phyloP scores from a whole-genome alignment of 23 tunicate genomes.

The Styela clava region DNA sequence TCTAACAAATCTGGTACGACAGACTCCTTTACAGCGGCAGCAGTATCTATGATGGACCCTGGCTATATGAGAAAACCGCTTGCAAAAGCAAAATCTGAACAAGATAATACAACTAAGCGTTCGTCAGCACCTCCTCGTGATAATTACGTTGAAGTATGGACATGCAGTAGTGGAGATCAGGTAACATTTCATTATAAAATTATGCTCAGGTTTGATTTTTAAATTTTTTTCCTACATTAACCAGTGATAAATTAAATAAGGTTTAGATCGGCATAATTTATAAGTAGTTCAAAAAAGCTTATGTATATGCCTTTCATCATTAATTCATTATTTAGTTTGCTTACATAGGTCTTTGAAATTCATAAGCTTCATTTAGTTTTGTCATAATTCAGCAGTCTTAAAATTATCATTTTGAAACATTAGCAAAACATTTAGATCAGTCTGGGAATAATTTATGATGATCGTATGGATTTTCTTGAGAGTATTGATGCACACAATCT shows the following conservation, averaged over 20 bases:
- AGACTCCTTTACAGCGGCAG: conserved; percentile 33
- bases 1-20: conserved; percentile 17
- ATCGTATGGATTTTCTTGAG: conserved; percentile 2
- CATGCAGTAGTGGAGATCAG: conserved; percentile 74
- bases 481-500: neutral
- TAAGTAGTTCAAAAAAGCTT: too few species aligned
- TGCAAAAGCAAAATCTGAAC: conserved; percentile 5
- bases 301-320: too few species aligned
- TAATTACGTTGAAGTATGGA: conserved; percentile 93
- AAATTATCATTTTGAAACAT: neutral
- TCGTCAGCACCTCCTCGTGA: conserved; percentile 37
- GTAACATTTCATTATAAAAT: conserved; percentile 9
- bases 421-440: conserved; percentile 4
- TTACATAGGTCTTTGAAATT: too few species aligned
- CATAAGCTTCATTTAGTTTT: too few species aligned
- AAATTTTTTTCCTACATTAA: too few species aligned
- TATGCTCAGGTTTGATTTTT: neutral
- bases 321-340: too few species aligned
- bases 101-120: conserved; percentile 3
- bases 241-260: too few species aligned
- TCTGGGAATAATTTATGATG: conserved; percentile 10
- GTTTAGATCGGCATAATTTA: too few species aligned
- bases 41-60: conserved; percentile 32
- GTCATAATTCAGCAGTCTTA: too few species aligned
- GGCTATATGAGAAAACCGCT: conserved; percentile 9